Percentiles rank a stretch among this genome's conserved stretches.
These are phyloP conservation scores for Indicator indicator DNA, from an alignment of 2,113 vertebrate genomes.

Conservation along the genomic window DNA sequence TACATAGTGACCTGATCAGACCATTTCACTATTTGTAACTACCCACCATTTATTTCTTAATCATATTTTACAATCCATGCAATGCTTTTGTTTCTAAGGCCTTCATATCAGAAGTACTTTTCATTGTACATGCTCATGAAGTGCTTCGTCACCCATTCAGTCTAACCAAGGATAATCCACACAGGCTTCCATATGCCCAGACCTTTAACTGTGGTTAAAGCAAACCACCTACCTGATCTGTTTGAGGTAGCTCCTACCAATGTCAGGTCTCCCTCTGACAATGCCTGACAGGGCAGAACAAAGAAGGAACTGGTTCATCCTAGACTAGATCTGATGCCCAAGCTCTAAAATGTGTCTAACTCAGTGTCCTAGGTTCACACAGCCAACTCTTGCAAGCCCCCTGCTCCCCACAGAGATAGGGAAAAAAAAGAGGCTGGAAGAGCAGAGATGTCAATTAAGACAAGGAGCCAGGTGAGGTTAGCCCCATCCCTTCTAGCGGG, in stretches of 20 bases:
- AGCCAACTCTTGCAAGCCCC: too few relatives aligned
- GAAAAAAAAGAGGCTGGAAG: too few relatives aligned
- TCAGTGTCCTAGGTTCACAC: too few relatives aligned
- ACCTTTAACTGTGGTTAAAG: neutral
- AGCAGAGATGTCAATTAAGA: too few relatives aligned
- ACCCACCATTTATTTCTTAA: neutral
- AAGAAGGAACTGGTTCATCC: neutral
- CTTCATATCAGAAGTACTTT: neutral
- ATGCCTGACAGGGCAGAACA: neutral
- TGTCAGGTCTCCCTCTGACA: rapidly evolving
- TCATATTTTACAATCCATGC: neutral
- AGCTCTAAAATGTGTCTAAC: rapidly evolving
- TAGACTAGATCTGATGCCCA: rapidly evolving
- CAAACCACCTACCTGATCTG: neutral
- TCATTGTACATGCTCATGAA: neutral
- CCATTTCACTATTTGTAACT: neutral
- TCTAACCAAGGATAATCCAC: neutral
- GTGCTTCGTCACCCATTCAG: neutral
- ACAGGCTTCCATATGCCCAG: neutral
- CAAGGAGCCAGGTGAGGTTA: too few relatives aligned
- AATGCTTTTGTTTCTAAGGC: neutral
- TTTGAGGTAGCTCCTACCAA: neutral
- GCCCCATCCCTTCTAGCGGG: too few relatives aligned
- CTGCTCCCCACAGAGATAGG: too few relatives aligned
- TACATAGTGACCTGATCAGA: neutral